Evolutionary conservation across 2,888 invertebrate genomes (phyloP).

Genomic region (Chrysopilus asiliformis): DNA sequence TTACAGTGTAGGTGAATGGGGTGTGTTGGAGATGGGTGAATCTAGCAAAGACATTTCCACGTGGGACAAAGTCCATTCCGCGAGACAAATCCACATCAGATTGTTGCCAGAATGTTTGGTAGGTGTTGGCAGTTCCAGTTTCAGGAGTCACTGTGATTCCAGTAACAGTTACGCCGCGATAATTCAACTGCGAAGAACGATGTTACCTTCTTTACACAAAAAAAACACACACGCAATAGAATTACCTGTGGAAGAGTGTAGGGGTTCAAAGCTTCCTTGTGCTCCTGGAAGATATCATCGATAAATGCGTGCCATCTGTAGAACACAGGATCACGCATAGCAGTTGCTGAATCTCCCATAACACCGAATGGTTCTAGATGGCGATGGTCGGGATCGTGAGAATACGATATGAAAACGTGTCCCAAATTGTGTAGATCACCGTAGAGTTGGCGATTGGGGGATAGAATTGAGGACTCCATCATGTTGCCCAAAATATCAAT

Average conservation of each 20-base stretch:
- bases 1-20: constrained; percentile 51
- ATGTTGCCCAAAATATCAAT: constrained; percentile 70
- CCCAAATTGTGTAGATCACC: constrained; percentile 75
- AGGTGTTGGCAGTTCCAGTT: constrained; percentile 41
- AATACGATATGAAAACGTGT: constrained; percentile 58
- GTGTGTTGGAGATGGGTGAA: constrained; percentile 68
- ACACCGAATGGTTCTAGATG: constrained; percentile 59
- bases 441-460: constrained; percentile 53
- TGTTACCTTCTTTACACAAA: no score
- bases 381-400: constrained; percentile 64
- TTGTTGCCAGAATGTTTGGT: constrained; percentile 64
- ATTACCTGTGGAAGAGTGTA: constrained; percentile 41
- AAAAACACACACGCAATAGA: no score
- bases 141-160: constrained; percentile 41
- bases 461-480: constrained; percentile 55
- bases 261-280: constrained; percentile 46
- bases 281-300: constrained; percentile 58
- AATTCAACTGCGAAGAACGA: constrained; percentile 20
- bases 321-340: constrained; percentile 77
- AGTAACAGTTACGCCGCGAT: constrained; percentile 43
- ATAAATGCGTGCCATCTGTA: constrained; percentile 74
- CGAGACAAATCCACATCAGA: constrained; percentile 67
- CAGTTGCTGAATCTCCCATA: constrained; percentile 69
- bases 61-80: constrained; percentile 64
- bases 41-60: constrained; percentile 54